These are phyloP conservation scores for Tribolium freemani DNA, from an alignment of 2,888 invertebrate species.

Conservation along the genomic window DNA sequence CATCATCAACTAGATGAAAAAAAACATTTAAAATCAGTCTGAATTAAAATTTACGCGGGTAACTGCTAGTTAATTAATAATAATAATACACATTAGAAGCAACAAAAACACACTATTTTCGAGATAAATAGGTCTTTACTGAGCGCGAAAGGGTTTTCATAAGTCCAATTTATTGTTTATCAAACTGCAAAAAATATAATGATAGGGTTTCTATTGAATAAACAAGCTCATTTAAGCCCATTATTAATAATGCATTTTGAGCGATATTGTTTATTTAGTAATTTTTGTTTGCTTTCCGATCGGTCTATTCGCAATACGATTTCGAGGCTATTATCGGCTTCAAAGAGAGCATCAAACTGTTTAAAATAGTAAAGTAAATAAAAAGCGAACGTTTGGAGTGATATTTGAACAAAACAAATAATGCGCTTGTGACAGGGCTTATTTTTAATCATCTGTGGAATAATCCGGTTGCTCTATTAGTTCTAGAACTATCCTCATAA, in stretches of 20 bases:
- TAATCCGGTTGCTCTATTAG: constrained; percentile 19
- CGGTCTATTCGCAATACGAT: not conserved
- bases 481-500: constrained; percentile 19
- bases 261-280: not conserved
- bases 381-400: not conserved
- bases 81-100: too few species aligned
- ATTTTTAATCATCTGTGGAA: not conserved
- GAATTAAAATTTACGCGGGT: too few species aligned
- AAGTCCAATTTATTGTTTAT: too few species aligned
- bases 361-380: not conserved
- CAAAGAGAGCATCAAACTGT: not conserved
- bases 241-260: not conserved
- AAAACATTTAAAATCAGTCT: too few species aligned
- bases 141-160: too few species aligned
- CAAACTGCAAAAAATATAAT: too few species aligned
- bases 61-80: too few species aligned
- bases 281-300: not conserved
- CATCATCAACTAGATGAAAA: too few species aligned
- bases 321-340: not conserved
- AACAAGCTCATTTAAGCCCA: not conserved
- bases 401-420: not conserved
- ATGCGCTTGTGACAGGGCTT: not conserved
- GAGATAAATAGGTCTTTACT: too few species aligned
- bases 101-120: too few species aligned
- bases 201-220: too few species aligned